A percentile compares a stretch with the other conserved stretches of the same genome.
phyloP scores from a whole-genome alignment of 2,797 vertebrate genomes.

The Neosilurus hyrtlii region DNA sequence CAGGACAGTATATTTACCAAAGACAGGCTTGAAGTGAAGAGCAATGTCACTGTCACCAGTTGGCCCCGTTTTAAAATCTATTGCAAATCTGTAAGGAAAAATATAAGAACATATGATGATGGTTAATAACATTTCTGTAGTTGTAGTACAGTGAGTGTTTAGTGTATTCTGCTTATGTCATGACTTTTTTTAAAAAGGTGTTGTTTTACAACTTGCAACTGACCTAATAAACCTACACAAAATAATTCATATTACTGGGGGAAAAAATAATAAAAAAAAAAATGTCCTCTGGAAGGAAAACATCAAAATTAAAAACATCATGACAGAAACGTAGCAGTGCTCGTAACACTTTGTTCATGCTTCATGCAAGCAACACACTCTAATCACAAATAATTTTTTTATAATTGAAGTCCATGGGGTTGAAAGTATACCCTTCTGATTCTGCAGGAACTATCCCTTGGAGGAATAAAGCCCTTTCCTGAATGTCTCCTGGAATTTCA shows the following conservation, averaged over 20 bases:
- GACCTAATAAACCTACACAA: background rate
- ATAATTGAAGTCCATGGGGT: background rate
- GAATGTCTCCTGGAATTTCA: slow-evolving; percentile 10
- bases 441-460: slow-evolving; percentile 30
- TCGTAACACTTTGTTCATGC: too few relatives aligned
- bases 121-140: background rate
- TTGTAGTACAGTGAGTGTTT: background rate
- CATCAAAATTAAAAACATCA: background rate
- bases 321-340: background rate
- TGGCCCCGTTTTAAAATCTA: slow-evolving; percentile 33
- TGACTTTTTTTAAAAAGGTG: background rate
- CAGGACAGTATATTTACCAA: background rate
- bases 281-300: background rate
- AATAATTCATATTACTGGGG: background rate
- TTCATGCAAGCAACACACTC: background rate
- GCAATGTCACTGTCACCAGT: slow-evolving; percentile 33
- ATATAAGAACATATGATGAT: background rate
- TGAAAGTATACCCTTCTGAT: background rate
- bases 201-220: background rate
- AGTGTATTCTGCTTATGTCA: background rate
- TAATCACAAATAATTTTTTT: too few relatives aligned
- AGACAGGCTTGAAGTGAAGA: slow-evolving; percentile 27
- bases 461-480: slow-evolving; percentile 36
- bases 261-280: background rate
- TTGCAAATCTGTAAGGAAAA: slow-evolving; percentile 11